Evolutionary conservation across 1,140 invertebrate species (phyloP), one percentile per base, ranked within the genome.

Genomic region (Diprion similis): DNA sequence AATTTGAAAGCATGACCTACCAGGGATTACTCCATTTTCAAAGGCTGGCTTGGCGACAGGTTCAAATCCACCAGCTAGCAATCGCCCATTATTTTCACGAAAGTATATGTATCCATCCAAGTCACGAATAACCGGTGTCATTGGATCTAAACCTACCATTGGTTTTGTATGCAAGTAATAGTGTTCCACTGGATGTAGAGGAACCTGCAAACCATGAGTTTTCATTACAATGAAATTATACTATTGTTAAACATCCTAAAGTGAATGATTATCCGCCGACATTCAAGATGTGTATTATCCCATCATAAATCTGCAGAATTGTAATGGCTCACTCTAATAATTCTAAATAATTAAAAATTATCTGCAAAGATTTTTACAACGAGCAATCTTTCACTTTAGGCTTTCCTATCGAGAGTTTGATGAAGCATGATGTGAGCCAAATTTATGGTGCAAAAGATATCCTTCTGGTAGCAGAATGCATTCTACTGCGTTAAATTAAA

Each of bases 141-240:
- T 91, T 9, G 93, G 91, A 87, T 94, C 90, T 73, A 95, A 87
- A 66, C 90, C 89, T 51, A 89, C 87, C 73, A 96, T 93, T 47
- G 92, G 91, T 85, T 97, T 94, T 1, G 97, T 98, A 78, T 96
- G 93, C 46, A 98, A 86, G 87, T 97, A 97, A 85, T 96, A 96
- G 89, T 98, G 96, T 86, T 98, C 96, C 76, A 95, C 96, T 4
- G 97, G 93, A 87, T 98, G 94, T n/a, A 97, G 87, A 10, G 97
- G 97, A 66, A 98, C 87, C 86, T 87, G 46, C 1, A 45, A 70
- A 17, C 71, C 70, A 73, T 11, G 48, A 71, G 64, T 70, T 59
- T 59, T 59, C 24, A 37, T 37, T 37, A 37, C 24, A 37, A 37
- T 37, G 24, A 37, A 37, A 37, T 37, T 0, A 37, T 37, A 37